Conservation (phyloP, 1,140 invertebrate genomes). For the Drosophila lacertosa region DNA sequence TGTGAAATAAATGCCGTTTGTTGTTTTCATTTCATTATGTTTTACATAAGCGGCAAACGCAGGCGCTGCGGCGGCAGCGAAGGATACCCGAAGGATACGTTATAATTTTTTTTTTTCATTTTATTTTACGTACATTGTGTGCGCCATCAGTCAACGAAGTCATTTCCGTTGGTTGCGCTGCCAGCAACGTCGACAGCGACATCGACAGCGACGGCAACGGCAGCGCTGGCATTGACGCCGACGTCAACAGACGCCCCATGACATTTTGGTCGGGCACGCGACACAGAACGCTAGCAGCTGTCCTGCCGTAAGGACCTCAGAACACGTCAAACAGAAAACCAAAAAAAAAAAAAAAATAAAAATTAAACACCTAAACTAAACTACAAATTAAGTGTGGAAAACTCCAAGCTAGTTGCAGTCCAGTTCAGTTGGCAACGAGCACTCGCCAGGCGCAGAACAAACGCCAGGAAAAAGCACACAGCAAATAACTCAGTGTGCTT, state of each 20-base stretch:
- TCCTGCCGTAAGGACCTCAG: slow-evolving; percentile 67
- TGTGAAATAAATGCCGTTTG: slow-evolving; percentile 68
- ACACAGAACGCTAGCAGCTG: slow-evolving; percentile 82
- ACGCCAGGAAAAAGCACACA: not conserved
- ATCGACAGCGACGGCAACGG: slow-evolving; percentile 5
- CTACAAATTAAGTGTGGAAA: slow-evolving; percentile 1
- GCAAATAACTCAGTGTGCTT: not conserved
- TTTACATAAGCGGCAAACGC: slow-evolving; percentile 62
- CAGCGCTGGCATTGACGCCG: slow-evolving; percentile 11
- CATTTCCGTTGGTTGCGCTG: slow-evolving; percentile 72
- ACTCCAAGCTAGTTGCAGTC: not conserved
- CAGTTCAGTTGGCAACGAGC: slow-evolving; percentile 8
- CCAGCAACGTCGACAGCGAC: slow-evolving; percentile 21
- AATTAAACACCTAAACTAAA: too few relatives aligned
- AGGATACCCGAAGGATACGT: slow-evolving; percentile 50
- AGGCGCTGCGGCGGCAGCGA: slow-evolving; percentile 25
- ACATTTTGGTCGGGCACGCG: slow-evolving; percentile 83
- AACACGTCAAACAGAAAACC: slow-evolving; percentile 19
- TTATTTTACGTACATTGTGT: slow-evolving; percentile 24
- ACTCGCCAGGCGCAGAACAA: not conserved
- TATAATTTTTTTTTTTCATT: slow-evolving; percentile 41
- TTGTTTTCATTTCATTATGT: slow-evolving; percentile 71
- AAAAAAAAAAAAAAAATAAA: too few relatives aligned
- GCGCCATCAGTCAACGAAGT: slow-evolving; percentile 80
- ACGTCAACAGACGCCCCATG: slow-evolving; percentile 52